Evolutionary conservation across 2,888 invertebrate genomes (phyloP), one percentile per base, ranked within the genome.

Genomic region (Girardia tigrina): DNA sequence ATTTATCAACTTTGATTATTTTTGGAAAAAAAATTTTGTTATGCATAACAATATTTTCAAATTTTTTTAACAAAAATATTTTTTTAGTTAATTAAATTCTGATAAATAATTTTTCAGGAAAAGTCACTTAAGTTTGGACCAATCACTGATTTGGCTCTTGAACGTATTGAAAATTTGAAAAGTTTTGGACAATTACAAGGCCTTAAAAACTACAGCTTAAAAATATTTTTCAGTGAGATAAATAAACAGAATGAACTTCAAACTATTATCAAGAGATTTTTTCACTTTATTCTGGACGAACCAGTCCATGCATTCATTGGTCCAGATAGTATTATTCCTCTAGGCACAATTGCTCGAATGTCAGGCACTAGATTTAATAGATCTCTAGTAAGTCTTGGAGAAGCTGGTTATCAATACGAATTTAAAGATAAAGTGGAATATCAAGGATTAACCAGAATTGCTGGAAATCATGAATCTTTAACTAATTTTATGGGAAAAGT

Each of bases 391-490:
- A 56, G 56, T 56, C 56, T 56, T 56, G 56, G 56, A 12, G 56
- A 56, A 56, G 56, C 56, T 8, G 56, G 56, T 20, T 56, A 8
- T 56, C 56, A 56, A 56, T 8, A 20, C 23, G 56, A 56, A 56
- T 56, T 56, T 23, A 56, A 56, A 56, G n/a, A 56, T 56, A 56
- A 56, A 56, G 56, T 8, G 4, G 2, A 56, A 8, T 56, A 56
- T 56, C 56, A 56, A 56, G 56, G 56, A 12, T n/a, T 56, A 4
- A 56, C 56, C 4, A 56, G 56, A 56, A 56, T 56, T 56, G 56
- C 56, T 56, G 56, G 56, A n/a, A 56, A 56, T n/a, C n/a, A 56
- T 56, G 56, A 56, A 56, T 56, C 56, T 56, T 16, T 56, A 16
- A 56, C 4, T 2, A 56, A 16, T 56, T 56, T 56, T 56, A 16